Conservation (phyloP, 2,113 vertebrate species). For the Chlorodrepanis virens region DNA sequence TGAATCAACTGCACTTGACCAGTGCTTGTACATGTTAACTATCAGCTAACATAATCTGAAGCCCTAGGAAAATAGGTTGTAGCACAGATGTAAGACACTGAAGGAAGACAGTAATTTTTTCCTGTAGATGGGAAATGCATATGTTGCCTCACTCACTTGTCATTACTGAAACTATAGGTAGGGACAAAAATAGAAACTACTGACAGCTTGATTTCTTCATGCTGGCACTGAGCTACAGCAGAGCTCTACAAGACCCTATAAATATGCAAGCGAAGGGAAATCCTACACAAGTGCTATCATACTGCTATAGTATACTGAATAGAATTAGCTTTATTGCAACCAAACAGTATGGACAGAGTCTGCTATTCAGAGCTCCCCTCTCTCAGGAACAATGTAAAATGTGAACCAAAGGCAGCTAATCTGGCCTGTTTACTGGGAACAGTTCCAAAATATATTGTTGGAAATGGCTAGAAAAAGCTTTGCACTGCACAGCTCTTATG, state of each 20-base stretch:
- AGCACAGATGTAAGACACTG: slow-evolving; percentile 66
- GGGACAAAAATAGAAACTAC: slow-evolving; percentile 74
- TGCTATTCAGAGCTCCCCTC: slow-evolving; percentile 66
- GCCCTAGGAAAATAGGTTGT: slow-evolving; percentile 64
- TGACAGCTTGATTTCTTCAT: slow-evolving; percentile 71
- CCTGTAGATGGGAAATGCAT: slow-evolving; percentile 63
- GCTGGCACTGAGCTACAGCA: slow-evolving; percentile 58
- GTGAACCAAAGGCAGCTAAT: slow-evolving; percentile 63
- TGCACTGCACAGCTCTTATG: neutral
- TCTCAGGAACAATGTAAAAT: slow-evolving; percentile 59
- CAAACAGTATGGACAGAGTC: slow-evolving; percentile 43
- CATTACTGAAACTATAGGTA: slow-evolving; percentile 72
- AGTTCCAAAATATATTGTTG: slow-evolving; percentile 61
- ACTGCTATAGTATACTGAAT: slow-evolving; percentile 51
- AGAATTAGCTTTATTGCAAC: slow-evolving; percentile 47
- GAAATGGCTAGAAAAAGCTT: slow-evolving; percentile 57
- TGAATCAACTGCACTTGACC: slow-evolving; percentile 48
- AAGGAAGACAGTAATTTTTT: slow-evolving; percentile 65
- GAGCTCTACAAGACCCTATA: slow-evolving; percentile 72
- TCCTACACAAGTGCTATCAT: slow-evolving; percentile 59
- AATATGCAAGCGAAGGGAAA: slow-evolving; percentile 73
- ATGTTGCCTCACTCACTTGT: slow-evolving; percentile 65
- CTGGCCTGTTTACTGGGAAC: slow-evolving; percentile 67
- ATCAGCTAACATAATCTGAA: slow-evolving; percentile 55
- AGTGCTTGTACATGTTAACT: slow-evolving; percentile 31